Evolutionary conservation across 2,113 vertebrate genomes (phyloP).

Genomic region (cattle (Bos taurus)): DNA sequence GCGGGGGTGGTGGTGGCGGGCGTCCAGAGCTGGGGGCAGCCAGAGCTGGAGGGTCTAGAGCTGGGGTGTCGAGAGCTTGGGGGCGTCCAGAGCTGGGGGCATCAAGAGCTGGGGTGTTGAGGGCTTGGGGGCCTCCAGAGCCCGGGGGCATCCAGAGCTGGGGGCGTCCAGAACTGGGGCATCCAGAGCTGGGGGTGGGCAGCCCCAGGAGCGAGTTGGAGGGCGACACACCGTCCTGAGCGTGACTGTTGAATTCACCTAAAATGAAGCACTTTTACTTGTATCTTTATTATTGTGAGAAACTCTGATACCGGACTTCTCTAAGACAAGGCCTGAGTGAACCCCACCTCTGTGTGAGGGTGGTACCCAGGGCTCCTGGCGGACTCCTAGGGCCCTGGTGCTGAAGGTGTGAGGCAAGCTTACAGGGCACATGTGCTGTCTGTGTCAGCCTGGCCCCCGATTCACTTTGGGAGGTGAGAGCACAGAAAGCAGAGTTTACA

Average conservation of each 20-base stretch:
- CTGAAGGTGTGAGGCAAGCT: background rate
- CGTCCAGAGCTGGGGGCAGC: background rate
- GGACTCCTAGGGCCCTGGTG: background rate
- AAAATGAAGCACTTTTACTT: background rate
- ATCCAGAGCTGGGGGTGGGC: background rate
- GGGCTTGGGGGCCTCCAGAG: no score
- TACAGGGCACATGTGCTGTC: background rate
- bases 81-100: no score
- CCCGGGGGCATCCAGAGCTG: no score
- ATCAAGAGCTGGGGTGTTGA: no score
- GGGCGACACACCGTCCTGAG: background rate
- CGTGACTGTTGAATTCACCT: background rate
- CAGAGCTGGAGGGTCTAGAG: no score
- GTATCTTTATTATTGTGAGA: background rate
- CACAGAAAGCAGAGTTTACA: background rate
- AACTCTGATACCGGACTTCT: background rate
- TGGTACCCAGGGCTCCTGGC: background rate
- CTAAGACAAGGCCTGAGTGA: background rate
- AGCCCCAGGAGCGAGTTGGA: background rate
- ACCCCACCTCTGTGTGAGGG: background rate
- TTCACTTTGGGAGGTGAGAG: background rate
- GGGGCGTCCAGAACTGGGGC: fast-evolving
- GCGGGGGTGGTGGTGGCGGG: background rate
- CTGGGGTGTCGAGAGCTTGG: no score
- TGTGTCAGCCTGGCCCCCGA: background rate